Evolutionary conservation across 1,140 invertebrate species (phyloP).

Genomic region (Diachasma alloeum): DNA sequence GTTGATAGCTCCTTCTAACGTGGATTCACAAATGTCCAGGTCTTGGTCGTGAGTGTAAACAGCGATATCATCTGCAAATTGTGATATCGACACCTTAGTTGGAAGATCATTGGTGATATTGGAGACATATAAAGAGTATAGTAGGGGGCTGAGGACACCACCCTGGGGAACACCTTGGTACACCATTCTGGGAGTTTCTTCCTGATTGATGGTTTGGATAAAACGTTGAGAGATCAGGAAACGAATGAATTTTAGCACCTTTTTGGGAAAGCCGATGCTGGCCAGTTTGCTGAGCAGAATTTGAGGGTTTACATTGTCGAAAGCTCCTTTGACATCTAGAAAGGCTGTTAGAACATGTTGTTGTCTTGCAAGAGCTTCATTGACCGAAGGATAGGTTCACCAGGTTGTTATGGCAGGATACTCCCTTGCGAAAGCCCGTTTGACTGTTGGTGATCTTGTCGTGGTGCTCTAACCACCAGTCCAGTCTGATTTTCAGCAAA

Average conservation of each 20-base stretch:
- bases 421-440: conserved; percentile 12
- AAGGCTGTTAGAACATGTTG: conserved; percentile 3
- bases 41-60: not conserved
- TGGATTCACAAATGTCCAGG: not conserved
- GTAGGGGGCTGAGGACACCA: too few species aligned
- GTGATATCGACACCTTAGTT: not conserved
- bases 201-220: not conserved
- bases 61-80: conserved; percentile 37
- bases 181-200: not conserved
- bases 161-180: conserved; percentile 38
- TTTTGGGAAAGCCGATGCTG: not conserved
- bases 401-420: conserved; percentile 1
- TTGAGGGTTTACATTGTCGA: conserved; percentile 20
- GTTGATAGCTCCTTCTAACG: not conserved
- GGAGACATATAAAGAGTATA: conserved; percentile 31
- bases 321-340: conserved; percentile 16
- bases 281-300: conserved; percentile 25
- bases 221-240: conserved; percentile 9
- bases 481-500: conserved; percentile 11
- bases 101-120: conserved; percentile 15
- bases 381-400: not conserved
- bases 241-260: conserved; percentile 20
- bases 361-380: not conserved
- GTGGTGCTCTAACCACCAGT: conserved; percentile 10
- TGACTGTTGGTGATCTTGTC: not conserved